These are phyloP conservation scores for Muscina levida DNA, from an alignment of 2,888 invertebrate genomes.

Conservation along the genomic window DNA sequence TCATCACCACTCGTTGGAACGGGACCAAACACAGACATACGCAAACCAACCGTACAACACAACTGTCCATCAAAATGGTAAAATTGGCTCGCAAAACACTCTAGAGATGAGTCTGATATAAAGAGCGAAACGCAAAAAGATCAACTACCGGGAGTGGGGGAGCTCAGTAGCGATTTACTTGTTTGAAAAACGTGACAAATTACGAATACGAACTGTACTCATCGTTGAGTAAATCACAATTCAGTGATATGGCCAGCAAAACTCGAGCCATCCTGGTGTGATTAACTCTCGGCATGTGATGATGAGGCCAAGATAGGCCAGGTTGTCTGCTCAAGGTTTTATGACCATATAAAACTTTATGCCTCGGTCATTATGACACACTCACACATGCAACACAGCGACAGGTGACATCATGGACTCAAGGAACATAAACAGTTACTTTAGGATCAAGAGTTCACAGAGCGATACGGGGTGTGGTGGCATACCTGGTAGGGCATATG, in stretches of 20 bases:
- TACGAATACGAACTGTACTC: conserved; percentile 41
- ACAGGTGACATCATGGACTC: neutral
- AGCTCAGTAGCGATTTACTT: conserved; percentile 3
- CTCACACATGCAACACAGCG: conserved; percentile 5
- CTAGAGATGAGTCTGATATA: neutral
- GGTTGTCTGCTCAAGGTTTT: too few relatives aligned
- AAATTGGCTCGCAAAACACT: conserved; percentile 34
- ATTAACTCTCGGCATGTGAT: neutral
- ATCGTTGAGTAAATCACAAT: conserved; percentile 18
- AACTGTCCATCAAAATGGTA: conserved; percentile 42
- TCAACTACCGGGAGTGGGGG: neutral
- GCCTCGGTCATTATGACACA: neutral
- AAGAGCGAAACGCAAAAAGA: neutral
- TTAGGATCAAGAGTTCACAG: too few relatives aligned
- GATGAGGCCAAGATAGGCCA: too few relatives aligned
- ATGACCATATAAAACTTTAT: conserved; percentile 16
- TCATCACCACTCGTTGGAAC: conserved; percentile 35
- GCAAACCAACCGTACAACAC: conserved; percentile 7
- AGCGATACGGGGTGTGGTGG: too few relatives aligned
- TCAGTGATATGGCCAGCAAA: neutral
- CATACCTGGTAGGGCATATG: conserved; percentile 90
- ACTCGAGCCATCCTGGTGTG: neutral
- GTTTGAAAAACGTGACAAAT: conserved; percentile 39
- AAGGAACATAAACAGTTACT: conserved; percentile 18
- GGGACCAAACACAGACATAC: conserved; percentile 9